These are phyloP conservation scores for Camponotus floridanus DNA, from an alignment of 1,140 invertebrate species.

Conservation along the genomic window DNA sequence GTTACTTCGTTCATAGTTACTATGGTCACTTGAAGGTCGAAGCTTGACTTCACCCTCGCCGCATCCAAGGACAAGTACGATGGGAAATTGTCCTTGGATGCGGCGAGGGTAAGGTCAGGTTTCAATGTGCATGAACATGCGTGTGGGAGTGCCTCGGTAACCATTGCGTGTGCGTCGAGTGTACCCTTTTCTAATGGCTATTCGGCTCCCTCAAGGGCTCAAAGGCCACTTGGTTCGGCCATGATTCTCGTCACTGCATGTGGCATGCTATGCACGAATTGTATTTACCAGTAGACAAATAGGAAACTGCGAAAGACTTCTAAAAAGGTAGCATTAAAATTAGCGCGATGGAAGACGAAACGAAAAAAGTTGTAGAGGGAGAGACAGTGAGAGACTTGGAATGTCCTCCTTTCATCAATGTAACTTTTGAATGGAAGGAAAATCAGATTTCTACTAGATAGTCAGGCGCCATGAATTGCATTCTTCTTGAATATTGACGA, in stretches of 20 bases:
- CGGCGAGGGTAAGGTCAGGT: constrained; percentile 71
- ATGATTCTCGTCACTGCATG: constrained; percentile 65
- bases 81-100: constrained; percentile 70
- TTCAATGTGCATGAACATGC: constrained; percentile 70
- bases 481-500: constrained; percentile 68
- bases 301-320: constrained; percentile 18
- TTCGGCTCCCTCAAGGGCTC: constrained; percentile 42
- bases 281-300: constrained; percentile 29
- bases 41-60: constrained; percentile 71
- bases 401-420: constrained; percentile 70
- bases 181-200: constrained; percentile 17
- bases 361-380: constrained; percentile 16
- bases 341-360: background rate
- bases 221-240: constrained; percentile 24
- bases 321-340: background rate
- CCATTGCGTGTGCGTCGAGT: constrained; percentile 67
- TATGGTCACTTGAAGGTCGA: constrained; percentile 33
- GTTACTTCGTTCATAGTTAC: no score
- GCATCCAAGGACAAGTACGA: constrained; percentile 37
- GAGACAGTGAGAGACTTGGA: constrained; percentile 6
- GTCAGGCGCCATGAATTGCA: constrained; percentile 80
- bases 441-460: constrained; percentile 79
- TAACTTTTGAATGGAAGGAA: constrained; percentile 75
- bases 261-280: constrained; percentile 52
- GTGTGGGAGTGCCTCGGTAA: constrained; percentile 56